These are phyloP conservation scores for Procavia capensis DNA, from an alignment of 2,113 vertebrate genomes.

Conservation along the genomic window DNA sequence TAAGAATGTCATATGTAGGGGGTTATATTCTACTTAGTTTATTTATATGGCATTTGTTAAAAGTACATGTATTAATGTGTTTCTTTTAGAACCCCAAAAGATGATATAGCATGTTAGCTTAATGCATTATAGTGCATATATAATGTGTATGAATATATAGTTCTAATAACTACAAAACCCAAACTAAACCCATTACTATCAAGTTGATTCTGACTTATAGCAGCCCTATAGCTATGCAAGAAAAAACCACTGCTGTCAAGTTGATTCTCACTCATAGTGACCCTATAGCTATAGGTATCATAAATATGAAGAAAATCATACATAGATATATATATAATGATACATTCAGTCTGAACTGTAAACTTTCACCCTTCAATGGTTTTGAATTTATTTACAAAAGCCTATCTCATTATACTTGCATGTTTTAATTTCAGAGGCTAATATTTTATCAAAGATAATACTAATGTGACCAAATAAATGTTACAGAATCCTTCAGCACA, in stretches of 20 bases:
- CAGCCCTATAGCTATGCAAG: no score
- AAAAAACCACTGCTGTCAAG: no score
- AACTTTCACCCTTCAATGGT: neutral
- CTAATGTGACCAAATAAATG: neutral
- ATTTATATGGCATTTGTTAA: neutral
- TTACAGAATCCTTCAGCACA: neutral
- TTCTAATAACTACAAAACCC: neutral
- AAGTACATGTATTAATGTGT: neutral
- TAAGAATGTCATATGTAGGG: neutral
- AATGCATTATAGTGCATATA: neutral
- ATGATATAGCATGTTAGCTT: neutral
- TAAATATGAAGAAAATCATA: neutral
- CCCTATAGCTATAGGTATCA: neutral
- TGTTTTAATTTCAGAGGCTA: neutral
- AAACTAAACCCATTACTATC: no score
- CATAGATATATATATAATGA: neutral
- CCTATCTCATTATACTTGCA: neutral
- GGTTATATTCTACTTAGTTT: neutral
- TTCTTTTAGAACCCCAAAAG: neutral
- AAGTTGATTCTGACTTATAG: no score
- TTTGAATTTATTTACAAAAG: constrained; percentile 9
- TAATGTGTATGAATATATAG: no score
- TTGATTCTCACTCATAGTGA: no score
- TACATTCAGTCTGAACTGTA: neutral
- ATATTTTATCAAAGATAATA: neutral